These are phyloP conservation scores for Habropoda laboriosa DNA, from an alignment of 1,140 invertebrate genomes.

Conservation along the genomic window DNA sequence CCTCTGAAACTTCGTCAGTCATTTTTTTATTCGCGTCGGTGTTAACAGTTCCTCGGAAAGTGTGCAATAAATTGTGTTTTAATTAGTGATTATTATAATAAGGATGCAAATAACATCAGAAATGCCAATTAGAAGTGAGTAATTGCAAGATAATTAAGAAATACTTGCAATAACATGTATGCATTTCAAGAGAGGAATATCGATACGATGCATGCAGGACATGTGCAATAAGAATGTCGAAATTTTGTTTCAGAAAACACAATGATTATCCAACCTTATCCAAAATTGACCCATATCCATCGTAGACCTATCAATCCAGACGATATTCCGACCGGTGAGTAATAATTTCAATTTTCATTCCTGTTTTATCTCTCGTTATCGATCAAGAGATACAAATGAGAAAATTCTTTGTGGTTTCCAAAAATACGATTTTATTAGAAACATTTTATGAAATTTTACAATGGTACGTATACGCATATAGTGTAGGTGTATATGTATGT, in stretches of 20 bases:
- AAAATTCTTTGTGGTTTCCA: constrained; percentile 15
- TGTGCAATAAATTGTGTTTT: not conserved
- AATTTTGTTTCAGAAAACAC: not conserved
- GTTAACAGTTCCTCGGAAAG: not conserved
- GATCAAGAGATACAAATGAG: no score
- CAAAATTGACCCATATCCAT: not conserved
- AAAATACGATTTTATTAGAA: constrained; percentile 56
- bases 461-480: constrained; percentile 37
- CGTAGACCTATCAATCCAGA: not conserved
- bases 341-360: not conserved
- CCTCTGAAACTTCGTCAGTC: not conserved
- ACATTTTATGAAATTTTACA: constrained; percentile 56
- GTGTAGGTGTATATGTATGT: constrained; percentile 25
- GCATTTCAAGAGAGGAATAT: not conserved
- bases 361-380: no score
- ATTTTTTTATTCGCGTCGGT: not conserved
- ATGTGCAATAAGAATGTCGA: not conserved
- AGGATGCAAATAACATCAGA: not conserved
- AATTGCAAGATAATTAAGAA: no score
- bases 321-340: not conserved
- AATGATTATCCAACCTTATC: not conserved
- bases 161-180: not conserved
- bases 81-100: not conserved
- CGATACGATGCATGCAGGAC: not conserved
- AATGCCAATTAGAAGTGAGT: not conserved